Percentiles rank a stretch among this genome's conserved stretches.
phyloP scores from a whole-genome alignment of 2,888 invertebrate species.

The Prenolepis imparis region DNA sequence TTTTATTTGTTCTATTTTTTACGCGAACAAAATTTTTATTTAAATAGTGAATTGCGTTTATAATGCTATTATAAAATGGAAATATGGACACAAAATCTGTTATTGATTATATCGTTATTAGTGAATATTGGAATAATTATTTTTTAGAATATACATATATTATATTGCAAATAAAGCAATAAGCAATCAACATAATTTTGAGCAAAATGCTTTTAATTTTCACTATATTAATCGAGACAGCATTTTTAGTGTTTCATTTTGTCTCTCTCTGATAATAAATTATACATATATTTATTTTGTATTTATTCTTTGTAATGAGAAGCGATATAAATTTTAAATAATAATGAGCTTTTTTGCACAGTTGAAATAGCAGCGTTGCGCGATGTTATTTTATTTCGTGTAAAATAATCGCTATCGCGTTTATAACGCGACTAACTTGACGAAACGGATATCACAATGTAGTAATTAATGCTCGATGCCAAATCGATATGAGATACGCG shows the following conservation, averaged over 20 bases:
- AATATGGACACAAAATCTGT: background rate
- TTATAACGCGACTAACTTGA: slow-evolving; percentile 50
- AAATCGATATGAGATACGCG: slow-evolving; percentile 47
- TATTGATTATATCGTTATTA: background rate
- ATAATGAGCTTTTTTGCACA: background rate
- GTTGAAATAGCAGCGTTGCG: slow-evolving; percentile 11
- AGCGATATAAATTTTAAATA: slow-evolving; percentile 10
- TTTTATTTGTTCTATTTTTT: slow-evolving; percentile 29
- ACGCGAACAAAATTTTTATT: slow-evolving; percentile 32
- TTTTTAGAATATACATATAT: slow-evolving; percentile 3
- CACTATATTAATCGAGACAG: background rate
- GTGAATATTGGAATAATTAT: background rate
- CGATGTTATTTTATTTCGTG: slow-evolving; percentile 21
- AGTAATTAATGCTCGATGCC: slow-evolving; percentile 44
- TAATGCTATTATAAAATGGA: slow-evolving; percentile 35
- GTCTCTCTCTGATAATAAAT: background rate
- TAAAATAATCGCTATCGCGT: slow-evolving; percentile 46
- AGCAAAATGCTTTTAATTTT: background rate
- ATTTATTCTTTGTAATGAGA: background rate
- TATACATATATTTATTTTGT: background rate
- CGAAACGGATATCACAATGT: slow-evolving; percentile 48
- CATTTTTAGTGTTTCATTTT: background rate
- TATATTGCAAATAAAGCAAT: background rate
- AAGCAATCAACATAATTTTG: background rate
- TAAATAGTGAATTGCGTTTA: background rate